Conservation (phyloP, 2,113 vertebrate genomes). For the Sinosuthora webbiana region DNA sequence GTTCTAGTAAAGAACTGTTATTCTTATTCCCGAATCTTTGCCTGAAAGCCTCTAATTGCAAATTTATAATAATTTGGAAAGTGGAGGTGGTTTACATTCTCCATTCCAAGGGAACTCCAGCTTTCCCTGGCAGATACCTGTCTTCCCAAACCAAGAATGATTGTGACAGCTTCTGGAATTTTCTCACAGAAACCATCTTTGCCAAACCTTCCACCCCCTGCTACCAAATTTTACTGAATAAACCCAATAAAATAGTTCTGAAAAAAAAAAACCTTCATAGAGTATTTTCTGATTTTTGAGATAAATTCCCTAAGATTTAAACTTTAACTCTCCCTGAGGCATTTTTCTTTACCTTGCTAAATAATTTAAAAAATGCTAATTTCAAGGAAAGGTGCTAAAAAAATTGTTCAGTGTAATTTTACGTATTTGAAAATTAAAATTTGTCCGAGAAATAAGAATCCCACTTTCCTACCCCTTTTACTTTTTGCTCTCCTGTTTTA, state of each 20-base stretch:
- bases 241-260: not conserved
- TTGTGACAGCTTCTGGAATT: not conserved
- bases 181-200: not conserved
- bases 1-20: no score
- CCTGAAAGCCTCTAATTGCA: no score
- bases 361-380: not conserved
- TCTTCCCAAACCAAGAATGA: no score
- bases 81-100: no score
- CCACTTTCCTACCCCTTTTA: not conserved
- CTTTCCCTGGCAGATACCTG: no score
- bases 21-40: no score
- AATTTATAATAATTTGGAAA: no score
- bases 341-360: not conserved
- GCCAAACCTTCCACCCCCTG: rapidly evolving
- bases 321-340: not conserved
- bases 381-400: not conserved
- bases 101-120: no score
- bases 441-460: not conserved
- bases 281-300: not conserved
- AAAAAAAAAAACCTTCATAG: not conserved
- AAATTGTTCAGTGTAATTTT: not conserved
- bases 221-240: not conserved
- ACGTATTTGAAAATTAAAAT: not conserved
- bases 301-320: not conserved
- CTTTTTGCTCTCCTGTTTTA: not conserved